Percentiles rank a stretch among this genome's conserved stretches.
These are phyloP conservation scores for Mactra quadrangularis DNA, from an alignment of 1,140 invertebrate species.

Conservation along the genomic window DNA sequence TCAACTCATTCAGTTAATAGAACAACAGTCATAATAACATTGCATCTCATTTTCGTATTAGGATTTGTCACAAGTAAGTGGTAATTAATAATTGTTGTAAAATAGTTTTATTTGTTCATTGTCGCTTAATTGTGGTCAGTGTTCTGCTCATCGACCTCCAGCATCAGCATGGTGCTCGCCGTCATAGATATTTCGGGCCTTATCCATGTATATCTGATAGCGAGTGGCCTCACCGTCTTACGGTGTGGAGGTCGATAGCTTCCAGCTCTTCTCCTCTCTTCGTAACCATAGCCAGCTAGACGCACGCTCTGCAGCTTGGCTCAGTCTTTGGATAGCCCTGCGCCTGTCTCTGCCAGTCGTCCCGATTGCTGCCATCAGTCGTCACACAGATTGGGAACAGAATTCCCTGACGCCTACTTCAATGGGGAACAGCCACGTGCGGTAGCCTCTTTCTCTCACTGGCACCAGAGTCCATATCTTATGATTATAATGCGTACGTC, in stretches of 20 bases:
- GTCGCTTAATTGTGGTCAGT: neutral
- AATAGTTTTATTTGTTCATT: no score
- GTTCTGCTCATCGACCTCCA: slow-evolving; percentile 17
- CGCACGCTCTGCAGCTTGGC: slow-evolving; percentile 15
- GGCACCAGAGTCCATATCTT: no score
- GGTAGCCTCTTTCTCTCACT: slow-evolving; percentile 38
- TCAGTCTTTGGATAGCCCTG: neutral
- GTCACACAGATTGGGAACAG: slow-evolving; percentile 15
- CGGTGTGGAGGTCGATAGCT: slow-evolving; percentile 1
- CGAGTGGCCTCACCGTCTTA: slow-evolving; percentile 22
- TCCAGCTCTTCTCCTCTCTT: slow-evolving; percentile 25
- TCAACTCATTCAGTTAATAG: no score
- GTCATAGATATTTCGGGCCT: slow-evolving; percentile 36
- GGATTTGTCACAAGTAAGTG: no score
- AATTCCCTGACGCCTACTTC: slow-evolving; percentile 47
- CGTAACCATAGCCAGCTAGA: slow-evolving; percentile 41
- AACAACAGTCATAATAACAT: no score
- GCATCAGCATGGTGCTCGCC: slow-evolving; percentile 31
- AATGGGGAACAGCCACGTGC: slow-evolving; percentile 33
- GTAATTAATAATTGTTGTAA: no score
- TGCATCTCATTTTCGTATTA: no score
- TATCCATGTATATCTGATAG: slow-evolving; percentile 35
- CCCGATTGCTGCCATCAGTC: slow-evolving; percentile 11
- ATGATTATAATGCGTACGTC: no score
- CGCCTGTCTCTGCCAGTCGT: slow-evolving; percentile 19